A percentile compares a stretch with the other conserved stretches of the same genome.
phyloP scores from a whole-genome alignment of 2,113 vertebrate genomes.

The Psammodynastes pulverulentus region DNA sequence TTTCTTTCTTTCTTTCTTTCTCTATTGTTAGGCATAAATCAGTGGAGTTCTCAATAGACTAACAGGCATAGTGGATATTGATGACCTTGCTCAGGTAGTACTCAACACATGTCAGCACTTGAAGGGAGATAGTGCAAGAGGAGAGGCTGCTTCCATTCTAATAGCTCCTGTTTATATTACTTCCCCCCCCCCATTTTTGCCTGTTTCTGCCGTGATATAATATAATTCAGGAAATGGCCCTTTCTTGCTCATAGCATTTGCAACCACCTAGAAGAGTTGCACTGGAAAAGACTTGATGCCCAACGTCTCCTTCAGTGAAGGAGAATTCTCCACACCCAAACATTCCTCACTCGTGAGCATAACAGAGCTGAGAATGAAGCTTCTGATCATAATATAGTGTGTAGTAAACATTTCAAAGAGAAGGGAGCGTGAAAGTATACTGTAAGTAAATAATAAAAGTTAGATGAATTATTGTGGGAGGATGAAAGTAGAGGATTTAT shows the following conservation, averaged over 20 bases:
- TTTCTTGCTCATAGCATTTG: neutral
- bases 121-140: neutral
- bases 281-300: neutral
- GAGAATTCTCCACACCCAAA: neutral
- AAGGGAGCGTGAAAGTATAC: neutral
- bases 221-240: neutral
- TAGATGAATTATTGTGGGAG: neutral
- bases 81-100: neutral
- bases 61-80: neutral
- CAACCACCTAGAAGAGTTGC: neutral
- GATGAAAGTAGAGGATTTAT: neutral
- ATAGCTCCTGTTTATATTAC: neutral
- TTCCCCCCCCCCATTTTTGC: no score
- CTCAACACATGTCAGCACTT: neutral
- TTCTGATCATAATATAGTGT: neutral
- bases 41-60: neutral
- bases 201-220: neutral
- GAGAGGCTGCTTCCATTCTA: neutral
- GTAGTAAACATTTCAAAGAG: no score
- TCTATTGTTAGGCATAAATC: neutral
- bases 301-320: neutral
- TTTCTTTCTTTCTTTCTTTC: no score
- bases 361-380: neutral
- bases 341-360: neutral
- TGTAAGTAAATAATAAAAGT: neutral